Evolutionary conservation across 2,888 invertebrate species (phyloP).

Genomic region (Stenolophus ochropezus): DNA sequence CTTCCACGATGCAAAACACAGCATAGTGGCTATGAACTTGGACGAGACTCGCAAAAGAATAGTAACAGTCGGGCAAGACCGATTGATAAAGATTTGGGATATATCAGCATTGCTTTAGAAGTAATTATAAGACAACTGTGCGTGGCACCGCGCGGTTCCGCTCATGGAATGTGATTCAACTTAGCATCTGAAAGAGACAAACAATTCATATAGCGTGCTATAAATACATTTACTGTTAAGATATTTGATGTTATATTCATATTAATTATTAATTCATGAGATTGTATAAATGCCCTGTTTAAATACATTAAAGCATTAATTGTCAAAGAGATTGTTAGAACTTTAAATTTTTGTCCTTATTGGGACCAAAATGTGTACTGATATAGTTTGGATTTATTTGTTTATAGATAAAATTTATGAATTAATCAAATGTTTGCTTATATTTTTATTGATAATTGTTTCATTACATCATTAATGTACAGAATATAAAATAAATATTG

Average conservation of each 20-base stretch:
- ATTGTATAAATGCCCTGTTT: slow-evolving; percentile 48
- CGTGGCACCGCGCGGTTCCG: slow-evolving; percentile 33
- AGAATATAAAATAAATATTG: slow-evolving; percentile 44
- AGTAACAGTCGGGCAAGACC: slow-evolving; percentile 95
- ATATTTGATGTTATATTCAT: slow-evolving; percentile 59
- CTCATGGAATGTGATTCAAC: slow-evolving; percentile 70
- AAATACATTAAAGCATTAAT: slow-evolving; percentile 53
- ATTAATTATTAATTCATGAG: slow-evolving; percentile 51
- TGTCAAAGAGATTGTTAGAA: slow-evolving; percentile 47
- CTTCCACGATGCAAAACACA: slow-evolving; percentile 96
- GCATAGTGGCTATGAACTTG: slow-evolving; percentile 89
- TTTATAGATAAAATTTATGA: slow-evolving; percentile 46
- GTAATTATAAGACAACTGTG: slow-evolving; percentile 31
- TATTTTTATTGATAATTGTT: slow-evolving; percentile 58
- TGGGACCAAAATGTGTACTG: slow-evolving; percentile 60
- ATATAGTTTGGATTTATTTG: slow-evolving; percentile 46
- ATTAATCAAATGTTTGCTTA: slow-evolving; percentile 57
- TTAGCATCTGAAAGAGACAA: slow-evolving; percentile 48
- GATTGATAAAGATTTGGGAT: slow-evolving; percentile 96
- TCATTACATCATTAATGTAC: slow-evolving; percentile 49
- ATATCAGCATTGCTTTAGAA: slow-evolving; percentile 77
- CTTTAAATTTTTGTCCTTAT: slow-evolving; percentile 57
- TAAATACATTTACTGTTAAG: slow-evolving; percentile 53
- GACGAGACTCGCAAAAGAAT: slow-evolving; percentile 92
- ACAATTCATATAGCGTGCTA: slow-evolving; percentile 52